Evolutionary conservation across 2,888 invertebrate species (phyloP).

Genomic region (Coecobrya sp.): DNA sequence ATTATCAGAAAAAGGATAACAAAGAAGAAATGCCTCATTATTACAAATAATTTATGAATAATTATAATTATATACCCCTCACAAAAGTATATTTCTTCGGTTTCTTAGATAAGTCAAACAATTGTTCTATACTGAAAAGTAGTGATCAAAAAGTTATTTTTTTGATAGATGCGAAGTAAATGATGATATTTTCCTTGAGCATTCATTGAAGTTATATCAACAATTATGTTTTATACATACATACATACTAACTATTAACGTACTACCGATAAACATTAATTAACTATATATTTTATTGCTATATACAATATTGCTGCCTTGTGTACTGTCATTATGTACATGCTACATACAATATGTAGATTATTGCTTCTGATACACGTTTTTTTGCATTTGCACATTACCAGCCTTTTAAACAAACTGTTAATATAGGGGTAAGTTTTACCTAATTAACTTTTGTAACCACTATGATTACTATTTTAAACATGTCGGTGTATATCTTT

Average conservation of each 20-base stretch:
- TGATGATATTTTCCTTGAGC: conserved; percentile 16
- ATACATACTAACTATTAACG: not conserved
- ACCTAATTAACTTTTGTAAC: too few relatives aligned
- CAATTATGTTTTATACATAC: not conserved
- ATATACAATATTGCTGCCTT: conserved; percentile 50
- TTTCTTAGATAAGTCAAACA: not conserved
- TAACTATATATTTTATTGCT: conserved; percentile 10
- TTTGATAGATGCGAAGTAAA: not conserved
- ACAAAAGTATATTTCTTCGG: not conserved
- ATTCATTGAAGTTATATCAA: not conserved
- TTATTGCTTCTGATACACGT: conserved; percentile 82
- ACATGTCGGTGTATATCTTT: not conserved
- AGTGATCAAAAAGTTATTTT: not conserved
- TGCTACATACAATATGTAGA: not conserved
- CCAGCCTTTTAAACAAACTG: conserved; percentile 67
- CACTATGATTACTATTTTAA: not conserved
- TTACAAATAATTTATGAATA: not conserved
- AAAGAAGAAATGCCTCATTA: not conserved
- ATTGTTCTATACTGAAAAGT: not conserved
- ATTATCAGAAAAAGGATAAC: conserved; percentile 2
- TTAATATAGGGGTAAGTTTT: not conserved
- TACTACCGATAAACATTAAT: not conserved
- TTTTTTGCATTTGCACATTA: conserved; percentile 79
- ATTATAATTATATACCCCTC: not conserved
- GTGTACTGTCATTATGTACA: conserved; percentile 37